Base-by-base conservation (phyloP, 2,797 vertebrate species). In the Pseudochromis fuscus region DNA sequence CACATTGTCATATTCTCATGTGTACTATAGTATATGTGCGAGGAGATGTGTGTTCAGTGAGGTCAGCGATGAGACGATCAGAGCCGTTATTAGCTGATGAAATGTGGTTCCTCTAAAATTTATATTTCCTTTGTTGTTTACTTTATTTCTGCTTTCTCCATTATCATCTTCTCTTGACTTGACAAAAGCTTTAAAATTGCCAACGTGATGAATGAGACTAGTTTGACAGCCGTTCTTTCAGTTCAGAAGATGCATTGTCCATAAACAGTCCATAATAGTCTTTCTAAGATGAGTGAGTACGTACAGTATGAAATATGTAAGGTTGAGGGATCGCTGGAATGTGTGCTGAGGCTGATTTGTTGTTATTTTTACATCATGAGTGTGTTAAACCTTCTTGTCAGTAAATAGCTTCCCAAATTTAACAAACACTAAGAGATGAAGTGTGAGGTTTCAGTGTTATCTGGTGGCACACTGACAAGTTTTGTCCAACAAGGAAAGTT, bases 11-110 rank as follows among this genome's bases (percentile, higher is more conserved):
- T 51, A 1, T 50, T 2, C 19, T 23, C 42, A n/a, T n/a, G n/a
- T n/a, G n/a, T n/a, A n/a, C n/a, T n/a, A n/a, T n/a, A n/a, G n/a
- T 13, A 2, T 2, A 16, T 16, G 5, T 48, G 11, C 65, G 33
- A 16, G 31, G 12, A 15, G 67, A 19, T 21, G 53, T 45, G 31
- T 49, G 46, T 40, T 68, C 23, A 50, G 62, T 55, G 67, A 25
- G 50, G 18, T 52, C 40, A 37, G 35, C 3, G 35, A 15, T 37
- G 35, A n/a, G 35, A 37, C 16, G 35, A 37, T 37, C 13, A 37
- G 35, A 5, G 16, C 35, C 13, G 4, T 37, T 37, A 1, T 37
- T 4, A 15, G 7, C 50, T 51, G 40, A 16, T 27, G 35, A 19
- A 60, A 46, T 3, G 5, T n/a, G n/a, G n/a, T n/a, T n/a, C n/a